Conservation (phyloP, 2,888 invertebrate species). For the Chymomyza caudatula region DNA sequence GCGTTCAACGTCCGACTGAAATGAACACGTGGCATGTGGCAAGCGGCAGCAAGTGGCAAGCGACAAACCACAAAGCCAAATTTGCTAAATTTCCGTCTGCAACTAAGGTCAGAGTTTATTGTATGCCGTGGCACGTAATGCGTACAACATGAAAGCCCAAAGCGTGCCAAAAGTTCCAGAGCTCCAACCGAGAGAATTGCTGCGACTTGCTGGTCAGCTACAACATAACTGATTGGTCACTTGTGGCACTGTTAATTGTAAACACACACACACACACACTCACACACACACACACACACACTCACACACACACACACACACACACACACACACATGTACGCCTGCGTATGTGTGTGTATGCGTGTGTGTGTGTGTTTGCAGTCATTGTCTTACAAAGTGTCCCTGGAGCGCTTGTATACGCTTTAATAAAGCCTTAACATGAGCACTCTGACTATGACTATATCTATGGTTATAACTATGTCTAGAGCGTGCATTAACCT, state of each 20-base stretch:
- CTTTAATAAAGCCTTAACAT: constrained; percentile 20
- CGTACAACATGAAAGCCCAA: not conserved
- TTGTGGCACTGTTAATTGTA: constrained; percentile 9
- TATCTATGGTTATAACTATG: not conserved
- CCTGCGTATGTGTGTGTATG: constrained; percentile 17
- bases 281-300: no score
- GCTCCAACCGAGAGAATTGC: no score
- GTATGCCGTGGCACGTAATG: constrained; percentile 54
- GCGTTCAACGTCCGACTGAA: constrained; percentile 57
- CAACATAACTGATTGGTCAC: constrained; percentile 64
- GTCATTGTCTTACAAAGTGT: constrained; percentile 36
- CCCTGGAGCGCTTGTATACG: constrained; percentile 29
- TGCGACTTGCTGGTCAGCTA: not conserved
- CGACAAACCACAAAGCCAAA: not conserved
- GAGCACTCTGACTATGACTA: no score
- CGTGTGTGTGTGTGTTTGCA: constrained; percentile 23
- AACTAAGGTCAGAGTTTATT: constrained; percentile 62
- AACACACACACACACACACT: no score
- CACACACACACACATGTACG: no score
- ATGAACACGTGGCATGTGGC: constrained; percentile 39
- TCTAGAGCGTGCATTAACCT: constrained; percentile 53
- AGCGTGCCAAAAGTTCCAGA: not conserved
- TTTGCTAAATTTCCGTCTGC: constrained; percentile 44
- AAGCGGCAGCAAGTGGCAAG: not conserved
- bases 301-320: no score